Evolutionary conservation across 2,797 vertebrate species (phyloP), one percentile per base, ranked within the genome.

Genomic region (Argyrosomus regius): DNA sequence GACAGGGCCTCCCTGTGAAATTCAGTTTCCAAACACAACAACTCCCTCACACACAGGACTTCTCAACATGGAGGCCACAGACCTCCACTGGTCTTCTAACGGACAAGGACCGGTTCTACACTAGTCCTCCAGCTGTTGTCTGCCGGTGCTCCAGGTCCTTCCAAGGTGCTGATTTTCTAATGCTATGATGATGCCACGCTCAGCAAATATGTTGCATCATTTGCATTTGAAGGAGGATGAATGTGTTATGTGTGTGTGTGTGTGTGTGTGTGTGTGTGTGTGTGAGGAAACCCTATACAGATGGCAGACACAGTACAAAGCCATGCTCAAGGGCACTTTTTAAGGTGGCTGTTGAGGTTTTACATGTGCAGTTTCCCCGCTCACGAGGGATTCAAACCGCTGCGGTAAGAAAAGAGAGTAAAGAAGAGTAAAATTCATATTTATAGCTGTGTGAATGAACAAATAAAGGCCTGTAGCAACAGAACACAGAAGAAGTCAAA

Each of bases 1-100:
- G 81, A 87, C 65, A 71, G 88, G 88, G 88, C 90, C 88, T 90
- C 82, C 80, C 81, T 88, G 82, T 82, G 87, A 92, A 92, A 85
- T 85, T 41, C 70, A 71, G 62, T 84, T 88, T 91, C 82, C 78
- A 87, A 90, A 88, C 82, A 88, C 80, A 66, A 84, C 81, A 79
- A 62, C 72, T 85, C 78, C 26, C 48, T 69, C 70, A 54, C 75
- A 75, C 67, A 73, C 59, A 57, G 11, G 58, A 39, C 8, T 46
- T 69, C 65, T 79, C 72, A 67, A 72, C 66, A 72, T 22, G 39
- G 46, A 85, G 72, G 60, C 76, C 41, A 13, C 17, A 2, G 77
- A 85, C 73, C 58, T 75, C 63, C 61, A 57, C 72, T 57, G 58
- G 28, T 45, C 39, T 62, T 53, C 53, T 20, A 20, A 65, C 60